A percentile compares a stretch with the other conserved stretches of the same genome.
These are phyloP conservation scores for Nothocercus julius DNA, from an alignment of 2,113 vertebrate species.

Conservation along the genomic window DNA sequence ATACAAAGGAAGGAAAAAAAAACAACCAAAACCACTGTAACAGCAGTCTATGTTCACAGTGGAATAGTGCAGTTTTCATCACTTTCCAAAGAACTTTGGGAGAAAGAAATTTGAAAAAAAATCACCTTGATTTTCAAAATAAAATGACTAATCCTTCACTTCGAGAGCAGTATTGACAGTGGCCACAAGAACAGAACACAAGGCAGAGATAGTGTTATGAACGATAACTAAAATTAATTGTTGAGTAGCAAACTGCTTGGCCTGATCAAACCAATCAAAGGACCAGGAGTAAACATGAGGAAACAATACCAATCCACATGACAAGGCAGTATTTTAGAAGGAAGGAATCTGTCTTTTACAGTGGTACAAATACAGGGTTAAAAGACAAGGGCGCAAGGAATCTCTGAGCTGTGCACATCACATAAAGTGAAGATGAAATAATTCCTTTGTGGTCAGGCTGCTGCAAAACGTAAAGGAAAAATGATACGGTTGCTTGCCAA, in stretches of 20 bases:
- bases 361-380: neutral
- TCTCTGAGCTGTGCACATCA: neutral
- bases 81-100: neutral
- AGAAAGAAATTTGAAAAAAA: neutral
- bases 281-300: neutral
- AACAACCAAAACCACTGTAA: neutral
- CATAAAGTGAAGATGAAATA: neutral
- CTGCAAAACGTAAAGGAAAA: conserved; percentile 20
- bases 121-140: neutral
- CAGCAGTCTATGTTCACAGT: neutral
- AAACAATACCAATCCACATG: neutral
- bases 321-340: neutral
- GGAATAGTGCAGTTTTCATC: neutral
- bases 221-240: neutral
- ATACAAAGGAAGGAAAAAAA: neutral
- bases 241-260: neutral
- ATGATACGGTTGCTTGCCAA: neutral
- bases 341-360: neutral
- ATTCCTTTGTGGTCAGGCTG: neutral
- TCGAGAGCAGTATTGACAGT: neutral
- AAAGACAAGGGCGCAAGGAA: neutral
- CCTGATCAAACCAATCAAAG: neutral
- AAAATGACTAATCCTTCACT: neutral
- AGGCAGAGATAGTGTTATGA: neutral
- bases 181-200: neutral